Conservation (phyloP, 2,113 vertebrate genomes). For the Rhabdornis inornatus region DNA sequence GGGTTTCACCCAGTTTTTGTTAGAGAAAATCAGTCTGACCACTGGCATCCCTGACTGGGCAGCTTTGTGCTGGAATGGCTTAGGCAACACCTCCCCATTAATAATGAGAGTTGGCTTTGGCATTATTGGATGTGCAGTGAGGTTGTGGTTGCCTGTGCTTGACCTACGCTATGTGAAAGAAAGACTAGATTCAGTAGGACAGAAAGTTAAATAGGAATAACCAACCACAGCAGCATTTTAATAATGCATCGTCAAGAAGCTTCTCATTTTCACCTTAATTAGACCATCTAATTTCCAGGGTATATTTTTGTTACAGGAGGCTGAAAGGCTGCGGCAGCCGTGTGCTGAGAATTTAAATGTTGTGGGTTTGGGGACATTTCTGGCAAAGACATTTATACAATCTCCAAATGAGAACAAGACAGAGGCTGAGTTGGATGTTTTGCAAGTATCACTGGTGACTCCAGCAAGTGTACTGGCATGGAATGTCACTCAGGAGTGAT, state of each 20-base stretch:
- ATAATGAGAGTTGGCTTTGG: not conserved
- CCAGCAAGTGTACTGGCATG: not conserved
- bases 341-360: not conserved
- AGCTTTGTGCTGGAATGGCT: not conserved
- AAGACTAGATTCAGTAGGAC: not conserved
- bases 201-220: not conserved
- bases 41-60: accelerated
- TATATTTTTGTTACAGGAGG: not conserved
- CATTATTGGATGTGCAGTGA: not conserved
- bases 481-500: not conserved
- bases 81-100: not conserved
- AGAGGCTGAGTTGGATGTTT: not conserved
- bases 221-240: not conserved
- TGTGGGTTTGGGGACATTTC: not conserved
- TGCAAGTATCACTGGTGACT: not conserved
- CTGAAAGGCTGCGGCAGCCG: not conserved
- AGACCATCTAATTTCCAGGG: not conserved
- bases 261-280: not conserved
- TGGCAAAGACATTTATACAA: not conserved
- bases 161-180: not conserved
- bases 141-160: not conserved
- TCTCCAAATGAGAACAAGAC: not conserved
- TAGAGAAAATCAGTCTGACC: not conserved
- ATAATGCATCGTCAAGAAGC: not conserved
- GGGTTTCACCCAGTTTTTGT: not conserved